Conservation (phyloP, 2,113 vertebrate genomes). For the Heliornis fulica region DNA sequence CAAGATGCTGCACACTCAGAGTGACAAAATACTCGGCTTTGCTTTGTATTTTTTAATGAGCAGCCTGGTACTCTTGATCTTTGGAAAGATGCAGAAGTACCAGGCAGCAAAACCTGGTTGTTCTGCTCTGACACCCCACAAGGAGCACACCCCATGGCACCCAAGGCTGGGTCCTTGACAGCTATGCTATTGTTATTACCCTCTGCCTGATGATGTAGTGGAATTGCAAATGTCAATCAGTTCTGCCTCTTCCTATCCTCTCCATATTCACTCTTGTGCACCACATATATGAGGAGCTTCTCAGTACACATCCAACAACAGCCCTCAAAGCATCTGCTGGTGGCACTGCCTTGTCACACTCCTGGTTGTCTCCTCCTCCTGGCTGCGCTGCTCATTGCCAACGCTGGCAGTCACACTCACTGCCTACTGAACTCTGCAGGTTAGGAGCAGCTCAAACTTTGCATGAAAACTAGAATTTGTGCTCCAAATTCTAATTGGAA, state of each 20-base stretch:
- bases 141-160: background rate
- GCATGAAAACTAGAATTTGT: background rate
- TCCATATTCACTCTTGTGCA: background rate
- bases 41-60: background rate
- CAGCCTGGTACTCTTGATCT: background rate
- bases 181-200: background rate
- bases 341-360: background rate
- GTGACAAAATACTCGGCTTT: background rate
- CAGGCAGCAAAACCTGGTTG: background rate
- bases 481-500: background rate
- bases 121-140: background rate
- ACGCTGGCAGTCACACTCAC: background rate
- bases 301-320: accelerated
- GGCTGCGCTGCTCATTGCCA: background rate
- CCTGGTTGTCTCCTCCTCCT: background rate
- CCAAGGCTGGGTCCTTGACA: background rate
- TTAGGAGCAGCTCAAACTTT: background rate
- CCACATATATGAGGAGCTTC: background rate
- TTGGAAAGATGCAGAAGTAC: background rate
- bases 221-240: background rate
- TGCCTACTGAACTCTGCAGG: background rate
- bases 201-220: background rate
- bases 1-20: background rate
- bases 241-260: background rate
- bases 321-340: background rate